phyloP scores from a whole-genome alignment of 2,888 invertebrate genomes.

The Syrphus vitripennis region DNA sequence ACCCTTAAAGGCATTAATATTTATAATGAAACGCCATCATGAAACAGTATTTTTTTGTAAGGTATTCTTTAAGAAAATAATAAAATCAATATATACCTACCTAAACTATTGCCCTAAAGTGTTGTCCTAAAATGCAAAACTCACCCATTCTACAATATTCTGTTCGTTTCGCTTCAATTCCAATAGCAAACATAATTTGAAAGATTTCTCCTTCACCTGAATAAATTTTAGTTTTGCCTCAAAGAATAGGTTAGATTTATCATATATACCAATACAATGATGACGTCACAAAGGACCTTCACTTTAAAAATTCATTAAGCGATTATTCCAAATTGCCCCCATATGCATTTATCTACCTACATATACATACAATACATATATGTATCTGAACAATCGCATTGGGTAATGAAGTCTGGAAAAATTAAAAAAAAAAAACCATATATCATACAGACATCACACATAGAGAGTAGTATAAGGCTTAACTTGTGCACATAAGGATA shows the following conservation, averaged over 20 bases:
- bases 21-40: not conserved
- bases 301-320: slow-evolving; percentile 64
- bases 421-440: slow-evolving; percentile 3
- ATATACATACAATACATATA: not conserved
- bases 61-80: not conserved
- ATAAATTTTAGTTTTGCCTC: slow-evolving; percentile 1
- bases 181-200: slow-evolving; percentile 33
- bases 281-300: slow-evolving; percentile 65
- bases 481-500: slow-evolving; percentile 24
- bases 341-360: slow-evolving; percentile 30
- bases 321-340: slow-evolving; percentile 63
- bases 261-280: not conserved
- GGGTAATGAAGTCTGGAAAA: slow-evolving; percentile 14
- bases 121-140: not conserved
- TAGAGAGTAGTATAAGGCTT: not conserved
- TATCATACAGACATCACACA: not conserved
- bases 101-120: not conserved
- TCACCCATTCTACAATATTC: not conserved
- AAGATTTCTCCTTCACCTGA: slow-evolving; percentile 41
- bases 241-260: slow-evolving; percentile 35
- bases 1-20: not conserved
- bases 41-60: not conserved
- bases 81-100: not conserved
- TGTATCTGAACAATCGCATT: slow-evolving; percentile 39
- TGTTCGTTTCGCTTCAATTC: not conserved